Evolutionary conservation across 2,888 invertebrate genomes (phyloP).

Genomic region (Merodon equestris): DNA sequence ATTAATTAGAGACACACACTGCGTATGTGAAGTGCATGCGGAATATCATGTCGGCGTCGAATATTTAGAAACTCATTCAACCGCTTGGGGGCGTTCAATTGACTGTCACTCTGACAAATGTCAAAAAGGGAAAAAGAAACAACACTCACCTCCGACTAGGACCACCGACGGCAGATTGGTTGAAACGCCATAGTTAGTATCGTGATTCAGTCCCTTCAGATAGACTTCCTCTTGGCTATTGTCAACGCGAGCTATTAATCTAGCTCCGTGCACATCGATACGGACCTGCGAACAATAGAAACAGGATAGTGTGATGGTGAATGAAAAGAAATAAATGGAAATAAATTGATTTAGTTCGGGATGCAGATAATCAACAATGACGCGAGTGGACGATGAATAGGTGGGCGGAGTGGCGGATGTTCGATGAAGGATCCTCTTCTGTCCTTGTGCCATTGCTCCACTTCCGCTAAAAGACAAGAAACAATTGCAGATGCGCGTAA

Average conservation of each 20-base stretch:
- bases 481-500: slow-evolving; percentile 54
- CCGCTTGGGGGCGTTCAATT: no score
- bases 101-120: not conserved
- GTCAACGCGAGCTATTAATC: slow-evolving; percentile 92
- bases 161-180: slow-evolving; percentile 93
- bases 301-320: no score
- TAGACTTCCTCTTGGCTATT: slow-evolving; percentile 89
- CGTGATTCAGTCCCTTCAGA: slow-evolving; percentile 89
- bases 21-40: no score
- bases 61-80: no score
- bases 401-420: not conserved
- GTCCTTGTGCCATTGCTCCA: slow-evolving; percentile 22
- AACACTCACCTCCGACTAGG: slow-evolving; percentile 88
- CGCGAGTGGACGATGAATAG: not conserved
- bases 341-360: slow-evolving; percentile 62
- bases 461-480: slow-evolving; percentile 16
- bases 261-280: slow-evolving; percentile 91
- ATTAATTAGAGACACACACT: not conserved
- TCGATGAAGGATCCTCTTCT: slow-evolving; percentile 4
- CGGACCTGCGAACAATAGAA: slow-evolving; percentile 80
- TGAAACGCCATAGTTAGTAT: slow-evolving; percentile 91
- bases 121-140: not conserved
- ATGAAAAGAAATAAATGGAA: slow-evolving; percentile 27
- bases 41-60: not conserved
- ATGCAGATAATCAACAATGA: slow-evolving; percentile 29